A percentile compares a stretch with the other conserved stretches of the same genome.
phyloP scores from a whole-genome alignment of 2,888 invertebrate genomes.

The Argyresthia goedartella region DNA sequence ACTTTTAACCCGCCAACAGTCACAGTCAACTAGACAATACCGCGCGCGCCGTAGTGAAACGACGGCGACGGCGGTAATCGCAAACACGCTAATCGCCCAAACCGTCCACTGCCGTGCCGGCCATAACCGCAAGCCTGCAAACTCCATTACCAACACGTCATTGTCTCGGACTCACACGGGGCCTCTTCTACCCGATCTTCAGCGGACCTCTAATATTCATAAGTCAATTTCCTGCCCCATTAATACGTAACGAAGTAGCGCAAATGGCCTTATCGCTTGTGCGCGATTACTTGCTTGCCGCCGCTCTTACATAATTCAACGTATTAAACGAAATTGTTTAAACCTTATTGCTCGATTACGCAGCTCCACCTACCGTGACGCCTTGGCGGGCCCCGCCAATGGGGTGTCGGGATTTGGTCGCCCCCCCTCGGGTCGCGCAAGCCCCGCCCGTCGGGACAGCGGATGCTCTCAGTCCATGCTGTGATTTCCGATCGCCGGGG shows the following conservation, averaged over 20 bases:
- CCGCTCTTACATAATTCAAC: constrained; percentile 71
- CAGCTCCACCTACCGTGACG: constrained; percentile 61
- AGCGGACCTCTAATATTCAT: constrained; percentile 69
- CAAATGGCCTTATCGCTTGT: constrained; percentile 72
- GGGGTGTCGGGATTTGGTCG: constrained; percentile 19
- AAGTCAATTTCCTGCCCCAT: constrained; percentile 71
- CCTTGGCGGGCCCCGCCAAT: constrained; percentile 60
- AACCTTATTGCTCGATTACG: constrained; percentile 73
- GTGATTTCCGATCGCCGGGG: constrained; percentile 36
- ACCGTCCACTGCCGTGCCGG: constrained; percentile 42
- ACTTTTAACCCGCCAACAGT: not conserved
- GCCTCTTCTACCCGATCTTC: constrained; percentile 57
- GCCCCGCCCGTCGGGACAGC: constrained; percentile 35
- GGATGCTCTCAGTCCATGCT: constrained; percentile 31
- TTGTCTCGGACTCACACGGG: constrained; percentile 59
- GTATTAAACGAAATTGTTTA: constrained; percentile 74
- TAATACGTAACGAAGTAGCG: constrained; percentile 72
- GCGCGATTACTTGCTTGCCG: constrained; percentile 69
- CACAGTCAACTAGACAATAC: not conserved
- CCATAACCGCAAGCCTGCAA: constrained; percentile 49
- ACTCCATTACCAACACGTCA: constrained; percentile 44
- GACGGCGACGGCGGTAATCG: constrained; percentile 12
- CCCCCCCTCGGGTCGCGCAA: constrained; percentile 24
- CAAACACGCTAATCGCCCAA: constrained; percentile 56
- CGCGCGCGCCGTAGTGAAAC: not conserved